Conservation (phyloP, 2,888 invertebrate genomes). For the Dichetophora obliterata region DNA sequence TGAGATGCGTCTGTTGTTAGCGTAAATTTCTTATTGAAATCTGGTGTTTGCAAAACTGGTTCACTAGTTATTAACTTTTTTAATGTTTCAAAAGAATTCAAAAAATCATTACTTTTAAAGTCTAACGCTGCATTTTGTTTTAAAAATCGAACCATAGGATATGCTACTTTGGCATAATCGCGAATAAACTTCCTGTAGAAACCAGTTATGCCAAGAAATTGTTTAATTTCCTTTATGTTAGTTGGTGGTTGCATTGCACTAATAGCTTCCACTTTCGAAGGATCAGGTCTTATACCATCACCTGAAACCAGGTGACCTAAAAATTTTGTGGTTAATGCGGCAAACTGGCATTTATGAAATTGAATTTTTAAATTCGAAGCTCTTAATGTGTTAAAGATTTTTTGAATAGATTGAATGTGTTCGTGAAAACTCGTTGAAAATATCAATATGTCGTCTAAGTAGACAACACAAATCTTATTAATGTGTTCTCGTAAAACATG, state of each 20-base stretch:
- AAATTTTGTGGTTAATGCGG: constrained; percentile 43
- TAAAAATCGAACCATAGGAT: not conserved
- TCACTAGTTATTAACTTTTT: constrained; percentile 20
- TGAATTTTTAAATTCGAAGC: constrained; percentile 44
- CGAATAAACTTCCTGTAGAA: not conserved
- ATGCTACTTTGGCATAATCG: not conserved
- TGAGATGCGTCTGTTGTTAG: not conserved
- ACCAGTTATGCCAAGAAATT: not conserved
- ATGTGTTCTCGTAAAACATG: constrained; percentile 48
- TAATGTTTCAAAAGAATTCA: constrained; percentile 7
- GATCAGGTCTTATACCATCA: not conserved
- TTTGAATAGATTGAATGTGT: constrained; percentile 21
- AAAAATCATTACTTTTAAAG: not conserved
- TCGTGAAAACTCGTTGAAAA: constrained; percentile 54
- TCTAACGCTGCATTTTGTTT: not conserved
- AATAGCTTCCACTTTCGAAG: not conserved
- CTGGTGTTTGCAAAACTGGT: not conserved
- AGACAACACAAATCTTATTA: constrained; percentile 40
- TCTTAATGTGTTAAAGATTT: constrained; percentile 26
- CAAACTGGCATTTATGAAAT: constrained; percentile 41
- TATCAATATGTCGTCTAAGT: constrained; percentile 55
- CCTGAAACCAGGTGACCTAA: constrained; percentile 27
- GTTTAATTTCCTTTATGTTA: not conserved
- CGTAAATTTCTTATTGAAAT: not conserved
- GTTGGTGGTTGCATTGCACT: not conserved